Evolutionary conservation across 2,888 invertebrate species (phyloP).

Genomic region (Cantharis nigra): DNA sequence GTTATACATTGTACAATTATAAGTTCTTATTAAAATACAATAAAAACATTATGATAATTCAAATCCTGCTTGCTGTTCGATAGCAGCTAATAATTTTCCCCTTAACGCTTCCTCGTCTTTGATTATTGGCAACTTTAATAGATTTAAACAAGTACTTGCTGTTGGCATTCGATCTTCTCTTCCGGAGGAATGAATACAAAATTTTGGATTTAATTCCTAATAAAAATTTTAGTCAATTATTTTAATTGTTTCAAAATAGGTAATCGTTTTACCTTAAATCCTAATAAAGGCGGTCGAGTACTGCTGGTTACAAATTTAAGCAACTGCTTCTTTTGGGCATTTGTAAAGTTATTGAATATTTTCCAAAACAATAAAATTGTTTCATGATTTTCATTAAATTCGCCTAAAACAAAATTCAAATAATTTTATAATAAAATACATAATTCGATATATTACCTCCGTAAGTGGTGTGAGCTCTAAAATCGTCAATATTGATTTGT

Average conservation of each 20-base stretch:
- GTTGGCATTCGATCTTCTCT: conserved; percentile 90
- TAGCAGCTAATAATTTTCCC: conserved; percentile 88
- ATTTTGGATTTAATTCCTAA: conserved; percentile 92
- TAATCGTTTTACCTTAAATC: conserved; percentile 80
- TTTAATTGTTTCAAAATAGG: background rate
- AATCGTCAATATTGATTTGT: conserved; percentile 90
- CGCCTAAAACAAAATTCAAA: conserved; percentile 60
- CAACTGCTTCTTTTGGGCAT: conserved; percentile 82
- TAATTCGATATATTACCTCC: conserved; percentile 60
- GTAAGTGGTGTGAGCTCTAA: conserved; percentile 86
- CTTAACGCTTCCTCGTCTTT: conserved; percentile 74
- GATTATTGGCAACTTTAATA: conserved; percentile 93
- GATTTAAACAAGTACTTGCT: conserved; percentile 97
- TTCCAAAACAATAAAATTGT: conserved; percentile 91
- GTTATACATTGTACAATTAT: background rate
- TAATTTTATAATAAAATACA: background rate
- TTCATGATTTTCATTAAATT: conserved; percentile 80
- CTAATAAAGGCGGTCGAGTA: conserved; percentile 92
- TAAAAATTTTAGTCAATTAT: background rate
- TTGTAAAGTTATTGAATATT: conserved; percentile 80
- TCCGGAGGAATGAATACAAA: conserved; percentile 94
- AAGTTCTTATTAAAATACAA: conserved; percentile 1
- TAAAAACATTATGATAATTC: conserved; percentile 76
- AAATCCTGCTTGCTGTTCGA: conserved; percentile 95
- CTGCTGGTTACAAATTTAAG: conserved; percentile 98